Conservation (phyloP, 2,888 invertebrate species). For the Drosophila anomelani region DNA sequence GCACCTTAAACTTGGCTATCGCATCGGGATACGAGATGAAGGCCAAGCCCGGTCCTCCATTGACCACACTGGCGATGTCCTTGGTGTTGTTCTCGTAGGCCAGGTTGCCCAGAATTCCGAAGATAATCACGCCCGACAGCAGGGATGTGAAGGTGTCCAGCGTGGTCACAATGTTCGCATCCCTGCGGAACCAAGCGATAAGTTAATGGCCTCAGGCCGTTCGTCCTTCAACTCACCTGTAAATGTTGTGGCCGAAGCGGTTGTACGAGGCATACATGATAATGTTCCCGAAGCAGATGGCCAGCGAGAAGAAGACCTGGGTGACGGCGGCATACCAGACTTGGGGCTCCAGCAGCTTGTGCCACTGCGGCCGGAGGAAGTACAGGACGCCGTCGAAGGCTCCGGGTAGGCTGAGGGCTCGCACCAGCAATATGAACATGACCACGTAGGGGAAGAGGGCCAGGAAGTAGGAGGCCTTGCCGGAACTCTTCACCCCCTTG, state of each 20-base stretch:
- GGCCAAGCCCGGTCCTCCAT: slow-evolving; percentile 91
- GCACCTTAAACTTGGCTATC: slow-evolving; percentile 85
- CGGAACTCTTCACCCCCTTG: slow-evolving; percentile 87
- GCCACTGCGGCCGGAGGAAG: slow-evolving; percentile 88
- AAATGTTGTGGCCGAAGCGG: slow-evolving; percentile 87
- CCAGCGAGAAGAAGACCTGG: slow-evolving; percentile 88
- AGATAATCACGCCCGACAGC: slow-evolving; percentile 92
- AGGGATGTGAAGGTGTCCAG: slow-evolving; percentile 93
- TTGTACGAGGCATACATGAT: slow-evolving; percentile 88
- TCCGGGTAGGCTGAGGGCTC: slow-evolving; percentile 87
- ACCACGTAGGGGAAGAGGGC: slow-evolving; percentile 89
- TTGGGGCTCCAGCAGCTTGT: slow-evolving; percentile 84
- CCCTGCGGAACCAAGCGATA: slow-evolving; percentile 85
- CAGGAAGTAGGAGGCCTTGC: slow-evolving; percentile 89
- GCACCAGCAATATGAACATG: slow-evolving; percentile 87
- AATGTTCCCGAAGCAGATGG: slow-evolving; percentile 87
- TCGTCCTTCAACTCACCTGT: slow-evolving; percentile 83
- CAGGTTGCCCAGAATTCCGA: slow-evolving; percentile 92
- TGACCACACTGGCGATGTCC: slow-evolving; percentile 88
- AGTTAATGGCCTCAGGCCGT: neutral
- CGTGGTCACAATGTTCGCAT: slow-evolving; percentile 92
- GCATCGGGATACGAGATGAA: slow-evolving; percentile 90
- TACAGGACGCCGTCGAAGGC: slow-evolving; percentile 88
- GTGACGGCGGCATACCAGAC: slow-evolving; percentile 89
- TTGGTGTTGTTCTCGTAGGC: slow-evolving; percentile 87